Evolutionary conservation across 2,888 invertebrate genomes (phyloP).

Genomic region (Adelognathus sp.): DNA sequence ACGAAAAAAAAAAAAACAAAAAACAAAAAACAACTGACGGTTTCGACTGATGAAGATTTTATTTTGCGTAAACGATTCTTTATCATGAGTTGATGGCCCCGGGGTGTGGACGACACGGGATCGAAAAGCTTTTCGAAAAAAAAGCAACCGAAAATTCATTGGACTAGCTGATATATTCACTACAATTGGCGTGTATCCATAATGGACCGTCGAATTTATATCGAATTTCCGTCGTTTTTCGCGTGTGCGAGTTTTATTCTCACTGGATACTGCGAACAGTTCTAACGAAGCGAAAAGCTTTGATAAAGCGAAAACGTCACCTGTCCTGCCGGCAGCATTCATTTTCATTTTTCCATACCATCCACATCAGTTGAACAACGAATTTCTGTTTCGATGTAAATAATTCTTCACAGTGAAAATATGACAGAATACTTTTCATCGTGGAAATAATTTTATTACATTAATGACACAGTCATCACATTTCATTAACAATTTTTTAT

Average conservation of each 20-base stretch:
- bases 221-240: constrained; percentile 23
- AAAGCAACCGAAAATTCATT: background rate
- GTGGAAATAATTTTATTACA: too few relatives aligned
- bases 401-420: too few relatives aligned
- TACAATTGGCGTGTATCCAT: constrained; percentile 60
- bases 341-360: background rate
- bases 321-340: background rate
- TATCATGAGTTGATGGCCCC: background rate
- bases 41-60: background rate
- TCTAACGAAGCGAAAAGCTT: constrained; percentile 1
- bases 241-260: background rate
- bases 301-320: constrained; percentile 14
- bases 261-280: background rate
- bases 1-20: background rate
- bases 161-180: background rate
- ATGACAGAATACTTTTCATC: too few relatives aligned
- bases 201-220: constrained; percentile 59
- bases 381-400: too few relatives aligned
- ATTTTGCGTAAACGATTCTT: background rate
- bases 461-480: too few relatives aligned
- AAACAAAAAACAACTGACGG: background rate
- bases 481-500: too few relatives aligned
- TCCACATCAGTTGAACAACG: too few relatives aligned
- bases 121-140: background rate
- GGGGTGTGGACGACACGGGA: background rate